Evolutionary conservation across 2,113 vertebrate genomes (phyloP).

Genomic region (Poeciliopsis turrubarensis): DNA sequence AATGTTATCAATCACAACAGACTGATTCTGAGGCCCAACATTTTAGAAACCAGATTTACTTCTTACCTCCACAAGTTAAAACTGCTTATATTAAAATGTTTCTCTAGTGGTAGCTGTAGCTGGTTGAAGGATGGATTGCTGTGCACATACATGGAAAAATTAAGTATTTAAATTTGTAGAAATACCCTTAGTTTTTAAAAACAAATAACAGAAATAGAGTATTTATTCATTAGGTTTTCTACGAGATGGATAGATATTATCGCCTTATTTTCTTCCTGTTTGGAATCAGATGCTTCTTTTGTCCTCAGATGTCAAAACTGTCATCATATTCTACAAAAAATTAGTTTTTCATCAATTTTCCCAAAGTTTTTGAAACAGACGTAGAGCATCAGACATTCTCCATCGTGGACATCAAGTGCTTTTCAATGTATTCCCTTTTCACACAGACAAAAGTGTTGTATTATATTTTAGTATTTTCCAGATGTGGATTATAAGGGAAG

Average conservation of each 20-base stretch:
- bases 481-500: too few relatives aligned
- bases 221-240: not conserved
- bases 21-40: not conserved
- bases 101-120: not conserved
- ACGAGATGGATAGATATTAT: not conserved
- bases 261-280: not conserved
- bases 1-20: not conserved
- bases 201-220: not conserved
- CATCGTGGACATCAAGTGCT: not conserved
- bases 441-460: too few relatives aligned
- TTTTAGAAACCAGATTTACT: too few relatives aligned
- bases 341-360: not conserved
- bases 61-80: too few relatives aligned
- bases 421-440: too few relatives aligned
- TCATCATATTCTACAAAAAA: too few relatives aligned
- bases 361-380: not conserved
- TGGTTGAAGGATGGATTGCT: not conserved
- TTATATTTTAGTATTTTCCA: too few relatives aligned
- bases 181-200: not conserved
- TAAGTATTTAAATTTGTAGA: not conserved
- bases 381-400: too few relatives aligned
- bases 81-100: too few relatives aligned
- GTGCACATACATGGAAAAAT: not conserved
- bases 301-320: too few relatives aligned
- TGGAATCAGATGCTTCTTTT: not conserved